Percentiles rank a stretch among this genome's conserved stretches.
Evolutionary conservation across 1,140 invertebrate species (phyloP).

Genomic region (Drosophila kurseongensis): DNA sequence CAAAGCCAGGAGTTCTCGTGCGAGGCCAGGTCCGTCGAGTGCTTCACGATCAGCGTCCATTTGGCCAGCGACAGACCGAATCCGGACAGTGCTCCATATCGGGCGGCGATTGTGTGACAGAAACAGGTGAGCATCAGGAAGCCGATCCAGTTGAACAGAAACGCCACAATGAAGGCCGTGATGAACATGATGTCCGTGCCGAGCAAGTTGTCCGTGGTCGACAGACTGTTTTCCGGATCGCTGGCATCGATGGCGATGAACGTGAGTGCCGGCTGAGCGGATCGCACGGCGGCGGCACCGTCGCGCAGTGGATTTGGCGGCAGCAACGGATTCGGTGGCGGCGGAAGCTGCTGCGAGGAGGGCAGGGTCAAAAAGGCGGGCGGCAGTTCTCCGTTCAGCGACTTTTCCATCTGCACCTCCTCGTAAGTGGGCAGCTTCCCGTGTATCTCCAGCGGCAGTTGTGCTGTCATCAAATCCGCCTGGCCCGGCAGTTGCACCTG

Average conservation of each 20-base stretch:
- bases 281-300: constrained; percentile 82
- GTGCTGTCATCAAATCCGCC: constrained; percentile 33
- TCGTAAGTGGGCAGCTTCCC: constrained; percentile 95
- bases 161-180: constrained; percentile 94
- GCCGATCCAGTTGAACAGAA: constrained; percentile 98
- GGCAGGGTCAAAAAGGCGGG: constrained; percentile 72
- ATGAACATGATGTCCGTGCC: constrained; percentile 96
- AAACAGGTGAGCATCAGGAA: constrained; percentile 96
- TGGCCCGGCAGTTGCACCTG: constrained; percentile 42
- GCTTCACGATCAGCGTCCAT: constrained; percentile 97
- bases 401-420: constrained; percentile 94
- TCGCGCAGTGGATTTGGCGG: constrained; percentile 82
- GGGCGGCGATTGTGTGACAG: constrained; percentile 96
- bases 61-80: constrained; percentile 96
- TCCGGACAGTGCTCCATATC: constrained; percentile 95
- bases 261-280: constrained; percentile 88
- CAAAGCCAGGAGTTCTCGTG: constrained; percentile 95
- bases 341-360: constrained; percentile 67
- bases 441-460: constrained; percentile 84
- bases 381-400: constrained; percentile 89
- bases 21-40: constrained; percentile 93
- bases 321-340: constrained; percentile 65
- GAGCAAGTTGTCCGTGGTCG: constrained; percentile 89
- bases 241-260: constrained; percentile 89
- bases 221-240: constrained; percentile 88